phyloP scores from a whole-genome alignment of 37 sponge, comb jelly and placozoan species.

The Dysidea cf. avara region DNA sequence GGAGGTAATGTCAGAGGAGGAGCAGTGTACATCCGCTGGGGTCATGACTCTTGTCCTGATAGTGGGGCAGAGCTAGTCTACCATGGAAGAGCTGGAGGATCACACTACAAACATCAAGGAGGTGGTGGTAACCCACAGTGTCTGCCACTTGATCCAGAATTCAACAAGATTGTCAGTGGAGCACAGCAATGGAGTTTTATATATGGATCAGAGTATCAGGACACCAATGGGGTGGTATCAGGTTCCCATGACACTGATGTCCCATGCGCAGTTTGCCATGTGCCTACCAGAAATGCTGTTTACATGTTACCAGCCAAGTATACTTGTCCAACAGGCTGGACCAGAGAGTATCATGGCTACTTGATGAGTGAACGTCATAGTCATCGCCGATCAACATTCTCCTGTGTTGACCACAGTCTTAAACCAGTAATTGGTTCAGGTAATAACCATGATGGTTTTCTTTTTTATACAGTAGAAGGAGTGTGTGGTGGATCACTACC shows the following conservation, averaged over 20 bases:
- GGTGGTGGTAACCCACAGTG: conserved; percentile 10
- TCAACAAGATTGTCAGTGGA: not conserved
- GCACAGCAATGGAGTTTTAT: not conserved
- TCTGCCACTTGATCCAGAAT: conserved; percentile 11
- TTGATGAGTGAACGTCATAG: not conserved
- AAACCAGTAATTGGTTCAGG: too few species aligned
- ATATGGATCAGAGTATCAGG: conserved; percentile 3
- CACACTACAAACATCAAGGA: not conserved
- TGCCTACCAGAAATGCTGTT: not conserved
- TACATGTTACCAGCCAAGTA: conserved; percentile 18
- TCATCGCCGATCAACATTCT: not conserved
- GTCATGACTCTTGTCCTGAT: conserved; percentile 5
- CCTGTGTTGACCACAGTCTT: conserved; percentile 2
- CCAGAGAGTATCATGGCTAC: conserved; percentile 6
- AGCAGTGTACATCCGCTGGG: conserved; percentile 3
- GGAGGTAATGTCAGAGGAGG: conserved; percentile 1
- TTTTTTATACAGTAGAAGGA: not conserved
- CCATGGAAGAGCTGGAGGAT: conserved; percentile 7
- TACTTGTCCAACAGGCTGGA: conserved; percentile 15
- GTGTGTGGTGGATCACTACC: not conserved
- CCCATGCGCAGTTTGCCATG: conserved; percentile 19
- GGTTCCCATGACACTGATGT: not conserved
- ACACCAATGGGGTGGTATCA: too few species aligned
- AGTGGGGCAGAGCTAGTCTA: conserved; percentile 6
- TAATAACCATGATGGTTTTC: too few species aligned